Conservation (phyloP, 35 echinoderm and acorn worm species). For the Heliocidaris erythrogramma region DNA sequence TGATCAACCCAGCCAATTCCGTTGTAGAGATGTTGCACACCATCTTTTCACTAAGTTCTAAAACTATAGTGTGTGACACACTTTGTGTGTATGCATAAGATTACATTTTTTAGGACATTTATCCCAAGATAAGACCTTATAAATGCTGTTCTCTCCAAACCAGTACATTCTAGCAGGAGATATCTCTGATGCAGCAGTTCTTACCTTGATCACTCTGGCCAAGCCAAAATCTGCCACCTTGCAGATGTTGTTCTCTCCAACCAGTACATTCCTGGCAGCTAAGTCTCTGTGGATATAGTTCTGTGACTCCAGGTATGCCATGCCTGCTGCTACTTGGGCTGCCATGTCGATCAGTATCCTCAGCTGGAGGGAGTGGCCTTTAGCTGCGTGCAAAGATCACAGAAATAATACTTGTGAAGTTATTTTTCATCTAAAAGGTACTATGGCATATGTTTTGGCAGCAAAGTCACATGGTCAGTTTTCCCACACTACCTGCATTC, state of each 20-base stretch:
- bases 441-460: too few species aligned
- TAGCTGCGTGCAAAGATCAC: constrained; percentile 51
- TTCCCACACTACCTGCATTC: too few species aligned
- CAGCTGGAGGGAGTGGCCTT: constrained; percentile 66
- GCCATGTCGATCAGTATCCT: constrained; percentile 84
- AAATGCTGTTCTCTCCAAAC: too few species aligned
- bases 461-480: too few species aligned
- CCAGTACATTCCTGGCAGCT: constrained; percentile 87
- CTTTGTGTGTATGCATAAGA: too few species aligned
- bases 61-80: too few species aligned
- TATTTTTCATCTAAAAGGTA: neutral
- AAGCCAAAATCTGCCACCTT: constrained; percentile 98
- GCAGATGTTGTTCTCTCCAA: constrained; percentile 87
- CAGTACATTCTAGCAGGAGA: too few species aligned
- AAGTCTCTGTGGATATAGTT: constrained; percentile 93
- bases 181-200: neutral
- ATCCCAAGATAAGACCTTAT: too few species aligned
- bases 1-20: neutral
- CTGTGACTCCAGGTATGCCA: constrained; percentile 91
- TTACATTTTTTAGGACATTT: too few species aligned
- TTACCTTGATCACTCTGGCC: constrained; percentile 79
- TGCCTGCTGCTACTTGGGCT: constrained; percentile 82
- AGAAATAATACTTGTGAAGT: neutral
- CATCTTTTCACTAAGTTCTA: neutral
- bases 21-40: neutral